phyloP scores from a whole-genome alignment of 2,797 vertebrate species.

The Acropternis orthonyx region DNA sequence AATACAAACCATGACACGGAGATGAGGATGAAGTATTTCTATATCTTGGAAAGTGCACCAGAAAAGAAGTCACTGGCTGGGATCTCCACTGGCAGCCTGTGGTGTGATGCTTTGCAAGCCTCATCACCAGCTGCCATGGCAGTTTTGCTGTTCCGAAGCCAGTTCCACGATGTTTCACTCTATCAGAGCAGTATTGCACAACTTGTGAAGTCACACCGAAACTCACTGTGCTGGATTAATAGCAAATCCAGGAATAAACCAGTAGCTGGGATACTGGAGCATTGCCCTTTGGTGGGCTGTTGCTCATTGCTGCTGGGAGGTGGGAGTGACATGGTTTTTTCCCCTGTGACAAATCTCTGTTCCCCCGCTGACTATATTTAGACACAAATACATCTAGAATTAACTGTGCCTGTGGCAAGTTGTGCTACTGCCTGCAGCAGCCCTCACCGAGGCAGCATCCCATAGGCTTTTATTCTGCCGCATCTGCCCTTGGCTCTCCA shows the following conservation, averaged over 20 bases:
- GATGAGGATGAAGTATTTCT: not conserved
- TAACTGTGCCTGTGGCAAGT: not conserved
- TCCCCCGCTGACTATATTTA: not conserved
- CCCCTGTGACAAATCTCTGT: not conserved
- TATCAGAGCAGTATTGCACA: not conserved
- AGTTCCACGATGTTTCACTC: not conserved
- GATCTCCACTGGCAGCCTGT: not conserved
- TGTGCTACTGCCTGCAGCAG: not conserved
- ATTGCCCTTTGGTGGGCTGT: not conserved
- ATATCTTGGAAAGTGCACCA: not conserved
- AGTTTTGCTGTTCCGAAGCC: not conserved
- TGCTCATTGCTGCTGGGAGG: not conserved
- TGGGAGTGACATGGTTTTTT: not conserved
- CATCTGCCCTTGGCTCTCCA: not conserved
- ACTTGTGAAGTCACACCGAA: not conserved
- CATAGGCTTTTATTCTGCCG: fast-evolving
- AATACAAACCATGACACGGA: not conserved
- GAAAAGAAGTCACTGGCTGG: not conserved
- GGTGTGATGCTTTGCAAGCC: not conserved
- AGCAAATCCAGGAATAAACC: not conserved
- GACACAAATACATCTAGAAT: not conserved
- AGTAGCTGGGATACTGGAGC: not conserved
- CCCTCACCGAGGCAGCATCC: not conserved
- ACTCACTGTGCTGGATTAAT: not conserved
- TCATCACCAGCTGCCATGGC: fast-evolving